Percentiles rank a stretch among this genome's conserved stretches.
These are phyloP conservation scores for Phymatocera aterrima DNA, from an alignment of 2,888 invertebrate species.

Conservation along the genomic window DNA sequence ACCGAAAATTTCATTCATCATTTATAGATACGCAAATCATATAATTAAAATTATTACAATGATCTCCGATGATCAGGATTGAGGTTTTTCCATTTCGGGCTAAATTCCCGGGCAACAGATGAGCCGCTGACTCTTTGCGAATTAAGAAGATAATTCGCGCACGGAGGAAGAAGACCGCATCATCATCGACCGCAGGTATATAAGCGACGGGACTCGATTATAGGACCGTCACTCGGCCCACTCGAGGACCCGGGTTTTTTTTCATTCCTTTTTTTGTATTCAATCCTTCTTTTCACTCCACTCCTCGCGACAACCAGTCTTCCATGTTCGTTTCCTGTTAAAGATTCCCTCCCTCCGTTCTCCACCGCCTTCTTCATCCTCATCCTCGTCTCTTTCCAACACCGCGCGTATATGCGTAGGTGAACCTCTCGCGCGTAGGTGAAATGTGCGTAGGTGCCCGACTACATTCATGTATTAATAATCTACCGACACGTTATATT, in stretches of 20 bases:
- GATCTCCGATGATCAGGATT: neutral
- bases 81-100: neutral
- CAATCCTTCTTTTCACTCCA: conserved; percentile 45
- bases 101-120: neutral
- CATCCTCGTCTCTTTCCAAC: neutral
- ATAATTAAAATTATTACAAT: neutral
- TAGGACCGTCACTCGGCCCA: conserved; percentile 22
- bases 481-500: conserved; percentile 1
- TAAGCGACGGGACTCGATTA: conserved; percentile 1
- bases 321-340: conserved; percentile 39
- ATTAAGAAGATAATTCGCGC: neutral
- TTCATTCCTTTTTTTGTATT: conserved; percentile 38
- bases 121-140: neutral
- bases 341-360: conserved; percentile 24
- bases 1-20: neutral
- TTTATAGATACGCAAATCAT: neutral
- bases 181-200: conserved; percentile 31
- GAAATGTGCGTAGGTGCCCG: conserved; percentile 37
- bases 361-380: neutral
- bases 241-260: conserved; percentile 17
- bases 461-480: conserved; percentile 23
- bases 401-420: conserved; percentile 37
- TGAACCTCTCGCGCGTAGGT: conserved; percentile 38
- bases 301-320: conserved; percentile 39
- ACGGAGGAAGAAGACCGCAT: conserved; percentile 25